Evolutionary conservation across 2,797 vertebrate species (phyloP), one percentile per base, ranked within the genome.

Genomic region (Etheostoma perlongum): DNA sequence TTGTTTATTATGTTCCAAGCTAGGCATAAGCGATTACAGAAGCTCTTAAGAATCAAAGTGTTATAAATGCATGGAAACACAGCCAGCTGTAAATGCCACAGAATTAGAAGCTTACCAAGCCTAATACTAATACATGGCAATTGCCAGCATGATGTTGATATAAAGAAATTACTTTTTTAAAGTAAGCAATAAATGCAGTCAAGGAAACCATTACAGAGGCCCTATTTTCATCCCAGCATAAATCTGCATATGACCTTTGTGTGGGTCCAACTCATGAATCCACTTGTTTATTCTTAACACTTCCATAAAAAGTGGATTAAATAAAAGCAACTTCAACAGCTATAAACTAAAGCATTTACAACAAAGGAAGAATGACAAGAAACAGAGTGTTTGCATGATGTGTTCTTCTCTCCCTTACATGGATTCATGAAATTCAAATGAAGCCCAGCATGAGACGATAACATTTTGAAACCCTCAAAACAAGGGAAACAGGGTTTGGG

Each of bases 1-100:
- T 98, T 98, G 97, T 98, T 99, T 99, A 98, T 99, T 98, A 98
- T 97, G 97, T 97, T 97, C 95, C 82, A 91, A 96, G 96, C 97
- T 95, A 94, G 95, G 96, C 96, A 95, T 97, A 97, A 97, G 96
- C 97, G 97, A 99, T 99, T 99, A 98, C 98, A 97, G 95, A 93
- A 96, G 96, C 96, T 97, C 96, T 97, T 97, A 97, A 97, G 96
- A 98, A 98, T 97, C 96, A 97, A 97, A 97, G 97, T 95, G 96
- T 98, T 99, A 97, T 97, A 98, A 98, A 99, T 99, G 97, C 97
- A 99, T 99, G 96, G 96, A 97, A 99, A 98, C 97, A 97, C 96
- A 97, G 96, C 96, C 94, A 96, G 97, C 97, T 97, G 97, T 97
- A 98, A 97, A 99, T 97, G 97, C 96, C 95, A 94, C 89, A 96